Percentiles rank a stretch among this genome's conserved stretches.
These are phyloP conservation scores for Acanthoscelides obtectus DNA, from an alignment of 2,888 invertebrate species.

Conservation along the genomic window DNA sequence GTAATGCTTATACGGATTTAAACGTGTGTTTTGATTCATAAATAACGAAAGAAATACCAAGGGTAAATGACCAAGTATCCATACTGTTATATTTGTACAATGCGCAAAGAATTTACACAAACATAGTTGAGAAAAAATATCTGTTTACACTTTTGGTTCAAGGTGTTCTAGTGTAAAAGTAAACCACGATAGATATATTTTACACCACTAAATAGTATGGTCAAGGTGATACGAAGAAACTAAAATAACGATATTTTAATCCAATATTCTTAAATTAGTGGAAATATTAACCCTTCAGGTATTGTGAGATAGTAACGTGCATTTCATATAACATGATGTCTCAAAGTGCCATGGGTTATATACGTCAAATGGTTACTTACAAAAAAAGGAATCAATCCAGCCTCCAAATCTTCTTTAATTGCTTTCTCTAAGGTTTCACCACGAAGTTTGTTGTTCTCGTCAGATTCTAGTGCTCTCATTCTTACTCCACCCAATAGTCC, in stretches of 20 bases:
- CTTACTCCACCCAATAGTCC: constrained; percentile 84
- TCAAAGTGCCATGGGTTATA: too few relatives aligned
- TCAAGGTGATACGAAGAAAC: too few relatives aligned
- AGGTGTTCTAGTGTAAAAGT: neutral
- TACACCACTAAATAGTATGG: neutral
- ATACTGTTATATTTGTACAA: neutral
- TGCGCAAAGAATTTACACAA: neutral
- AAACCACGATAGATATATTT: neutral
- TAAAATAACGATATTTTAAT: too few relatives aligned
- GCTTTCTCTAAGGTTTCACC: constrained; percentile 73
- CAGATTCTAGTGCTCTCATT: constrained; percentile 68
- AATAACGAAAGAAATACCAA: neutral
- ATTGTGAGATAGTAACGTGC: too few relatives aligned
- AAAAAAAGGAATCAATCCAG: constrained; percentile 93
- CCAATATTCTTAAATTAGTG: too few relatives aligned
- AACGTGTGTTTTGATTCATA: too few relatives aligned
- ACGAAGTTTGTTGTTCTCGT: constrained; percentile 66
- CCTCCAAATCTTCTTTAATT: constrained; percentile 77
- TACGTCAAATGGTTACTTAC: too few relatives aligned
- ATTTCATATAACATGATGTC: too few relatives aligned
- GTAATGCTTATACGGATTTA: too few relatives aligned
- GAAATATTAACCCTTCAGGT: too few relatives aligned
- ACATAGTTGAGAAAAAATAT: neutral
- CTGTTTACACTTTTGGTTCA: neutral
- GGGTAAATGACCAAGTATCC: neutral